Percentiles rank a stretch among this genome's conserved stretches.
Evolutionary conservation across 2,888 invertebrate genomes (phyloP).

Genomic region (Xylocampa areola): DNA sequence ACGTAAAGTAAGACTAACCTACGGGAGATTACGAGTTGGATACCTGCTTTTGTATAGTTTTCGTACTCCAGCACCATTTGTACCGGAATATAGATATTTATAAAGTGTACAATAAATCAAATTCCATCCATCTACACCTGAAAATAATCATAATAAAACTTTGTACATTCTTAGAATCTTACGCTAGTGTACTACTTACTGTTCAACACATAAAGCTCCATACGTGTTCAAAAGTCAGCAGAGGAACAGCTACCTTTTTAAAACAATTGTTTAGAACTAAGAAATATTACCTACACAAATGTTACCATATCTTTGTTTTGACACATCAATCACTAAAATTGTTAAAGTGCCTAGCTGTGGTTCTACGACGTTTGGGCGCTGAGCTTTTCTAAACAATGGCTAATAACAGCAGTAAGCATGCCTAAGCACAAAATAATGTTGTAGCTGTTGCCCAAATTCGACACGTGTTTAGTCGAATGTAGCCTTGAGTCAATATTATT

Average conservation of each 20-base stretch:
- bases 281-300: conserved; percentile 34
- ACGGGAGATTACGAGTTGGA: too few species aligned
- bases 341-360: conserved; percentile 37
- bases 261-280: conserved; percentile 39
- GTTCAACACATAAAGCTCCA: conserved; percentile 5
- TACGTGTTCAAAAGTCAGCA: conserved; percentile 31
- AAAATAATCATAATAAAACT: too few species aligned
- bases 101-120: too few species aligned
- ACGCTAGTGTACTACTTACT: background rate
- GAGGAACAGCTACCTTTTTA: too few species aligned
- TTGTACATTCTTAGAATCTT: background rate
- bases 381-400: conserved; percentile 67
- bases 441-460: conserved; percentile 24
- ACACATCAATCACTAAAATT: conserved; percentile 64
- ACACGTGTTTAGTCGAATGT: conserved; percentile 46
- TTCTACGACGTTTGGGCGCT: conserved; percentile 18
- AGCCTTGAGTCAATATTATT: conserved; percentile 27
- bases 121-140: too few species aligned
- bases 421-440: conserved; percentile 38
- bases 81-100: too few species aligned
- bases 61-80: too few species aligned
- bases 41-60: too few species aligned
- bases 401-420: conserved; percentile 36
- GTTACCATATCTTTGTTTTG: conserved; percentile 68
- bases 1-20: too few species aligned